Base-by-base conservation (phyloP, 2,113 vertebrate species). In the Phocoena sinus region DNA sequence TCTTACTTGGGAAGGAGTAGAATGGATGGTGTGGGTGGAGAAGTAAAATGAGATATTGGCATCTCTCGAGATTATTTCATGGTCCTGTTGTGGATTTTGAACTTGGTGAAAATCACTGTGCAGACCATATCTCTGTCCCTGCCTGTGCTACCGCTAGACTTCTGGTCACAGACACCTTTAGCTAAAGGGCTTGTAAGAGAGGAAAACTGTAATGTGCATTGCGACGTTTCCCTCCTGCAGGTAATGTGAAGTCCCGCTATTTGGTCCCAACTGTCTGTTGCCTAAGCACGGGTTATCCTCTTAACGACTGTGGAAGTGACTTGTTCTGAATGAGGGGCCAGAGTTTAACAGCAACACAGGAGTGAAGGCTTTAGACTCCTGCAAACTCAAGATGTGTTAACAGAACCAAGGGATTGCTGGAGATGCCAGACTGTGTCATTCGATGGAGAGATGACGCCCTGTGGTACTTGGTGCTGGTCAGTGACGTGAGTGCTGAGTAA, bases 381-480 rank as follows among this genome's bases (percentile, higher is more conserved):
- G 77, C 44, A 50, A 56, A 23, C 56, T 80, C 44, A 6, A 56
- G 3, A 1, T 41, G 25, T 47, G 14, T 41, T 63, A 31, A 33
- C 53, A 76, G 88, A 80, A 53, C n/a, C 31, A 14, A 73, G 36
- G 84, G 71, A 56, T 36, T 36, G 31, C 63, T 38, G 53, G 20
- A 31, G 79, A 63, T 12, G 14, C 63, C 4, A 18, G n/a, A 21
- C 31, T 9, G 0, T 6, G 8, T 63, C 18, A 2, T 58, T 18
- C 0, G 23, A 26, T 8, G 63, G 65, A 60, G 56, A 47, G 41
- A 6, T 3, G 60, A 10, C 4, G 23, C 20, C 56, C 3, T 1
- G 6, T 3, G 15, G 38, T 4, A 1, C 6, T 8, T 4, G 73
- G 87, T 21, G 33, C 67, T 65, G 2, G 11, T 17, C 3, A 5